These are phyloP conservation scores for Semibalanus balanoides DNA, from an alignment of 1,140 invertebrate species.

Conservation along the genomic window DNA sequence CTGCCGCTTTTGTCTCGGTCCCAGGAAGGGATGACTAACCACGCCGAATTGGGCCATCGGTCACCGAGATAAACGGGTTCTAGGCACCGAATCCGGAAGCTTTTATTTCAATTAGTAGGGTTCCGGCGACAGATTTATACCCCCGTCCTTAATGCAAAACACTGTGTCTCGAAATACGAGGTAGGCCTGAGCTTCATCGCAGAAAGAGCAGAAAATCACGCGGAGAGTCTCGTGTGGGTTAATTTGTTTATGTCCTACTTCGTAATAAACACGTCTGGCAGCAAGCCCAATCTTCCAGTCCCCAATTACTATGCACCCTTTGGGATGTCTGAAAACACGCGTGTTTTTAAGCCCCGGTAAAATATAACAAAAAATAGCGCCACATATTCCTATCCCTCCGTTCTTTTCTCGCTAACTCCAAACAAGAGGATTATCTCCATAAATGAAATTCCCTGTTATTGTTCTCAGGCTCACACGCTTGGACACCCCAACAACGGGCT, in stretches of 20 bases:
- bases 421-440: not conserved
- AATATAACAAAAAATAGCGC: not conserved
- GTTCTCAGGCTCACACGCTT: not conserved
- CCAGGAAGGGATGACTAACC: not conserved
- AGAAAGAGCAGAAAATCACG: no score
- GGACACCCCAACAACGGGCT: not conserved
- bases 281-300: not conserved
- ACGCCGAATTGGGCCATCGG: not conserved
- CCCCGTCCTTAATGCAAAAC: not conserved
- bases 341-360: no score
- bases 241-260: no score
- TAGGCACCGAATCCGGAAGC: not conserved
- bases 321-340: not conserved
- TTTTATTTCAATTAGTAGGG: not conserved
- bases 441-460: not conserved
- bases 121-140: not conserved
- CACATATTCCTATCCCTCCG: not conserved
- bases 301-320: not conserved
- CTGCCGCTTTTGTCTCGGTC: no score
- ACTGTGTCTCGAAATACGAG: not conserved
- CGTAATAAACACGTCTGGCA: no score
- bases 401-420: not conserved
- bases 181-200: not conserved
- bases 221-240: no score
- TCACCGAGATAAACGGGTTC: not conserved